Base-by-base conservation (phyloP, 2,113 vertebrate genomes). In the Neotoma lepida region DNA sequence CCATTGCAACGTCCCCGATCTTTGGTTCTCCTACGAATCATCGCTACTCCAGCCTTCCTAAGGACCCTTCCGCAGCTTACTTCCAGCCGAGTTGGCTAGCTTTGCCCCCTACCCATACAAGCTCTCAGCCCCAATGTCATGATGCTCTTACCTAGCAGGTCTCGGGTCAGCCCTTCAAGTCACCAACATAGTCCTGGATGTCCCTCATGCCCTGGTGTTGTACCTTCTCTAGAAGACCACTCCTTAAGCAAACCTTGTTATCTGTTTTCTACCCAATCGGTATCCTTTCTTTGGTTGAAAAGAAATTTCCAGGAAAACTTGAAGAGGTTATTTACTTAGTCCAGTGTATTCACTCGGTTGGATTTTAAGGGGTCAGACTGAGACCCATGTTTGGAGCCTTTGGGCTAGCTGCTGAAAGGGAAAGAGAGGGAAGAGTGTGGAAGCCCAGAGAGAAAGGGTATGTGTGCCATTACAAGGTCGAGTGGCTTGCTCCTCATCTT, bases 271-370 rank as follows among this genome's bases (percentile, higher is more conserved):
- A 41, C 14, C n/a, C 68, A 39, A 2, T 44, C n/a, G 2, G 2
- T 92, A 64, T 33, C 56, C n/a, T 95, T 81, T 89, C 76, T 94
- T 94, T 78, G 66, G 35, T 85, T 80, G 93, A 64, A 91, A 96
- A 58, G 46, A 51, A 30, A 90, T 95, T 93, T 70, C 74, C 49
- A 0, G 46, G 30, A 93, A 64, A 86, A 89, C 12, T 24, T 39
- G 89, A 74, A 76, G 51, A 86, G 76, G 24, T 66, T 74, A 30
- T 91, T 95, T 88, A 77, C 91, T 89, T 76, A 64, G 64, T 51
- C 35, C 77, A 30, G 58, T 82, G 22, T 81, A 63, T 89, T 89
- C 66, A n/a, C 58, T 44, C 13, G 54, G 26, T 70, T 71, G 70
- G 58, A 39, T 46, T 66, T 70, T 90, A 33, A 63, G 73, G 81